These are phyloP conservation scores for Drosophila funebris DNA, from an alignment of 1,140 invertebrate species.

Conservation along the genomic window DNA sequence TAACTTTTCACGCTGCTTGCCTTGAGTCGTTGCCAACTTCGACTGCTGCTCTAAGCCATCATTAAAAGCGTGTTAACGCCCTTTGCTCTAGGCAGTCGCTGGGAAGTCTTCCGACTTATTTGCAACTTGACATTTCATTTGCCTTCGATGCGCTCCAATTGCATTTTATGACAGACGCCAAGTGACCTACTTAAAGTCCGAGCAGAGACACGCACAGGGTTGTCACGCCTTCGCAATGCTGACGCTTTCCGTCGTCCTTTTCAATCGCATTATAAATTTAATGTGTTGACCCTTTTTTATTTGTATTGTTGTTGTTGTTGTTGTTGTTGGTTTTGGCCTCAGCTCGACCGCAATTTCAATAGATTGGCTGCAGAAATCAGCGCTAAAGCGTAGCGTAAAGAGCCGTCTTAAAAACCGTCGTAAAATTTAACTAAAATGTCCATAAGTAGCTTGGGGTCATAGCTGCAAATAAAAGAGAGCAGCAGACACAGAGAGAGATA, in stretches of 20 bases:
- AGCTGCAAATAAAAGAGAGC: conserved; percentile 6
- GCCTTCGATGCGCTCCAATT: conserved; percentile 77
- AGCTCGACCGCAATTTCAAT: conserved; percentile 73
- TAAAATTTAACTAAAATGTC: conserved; percentile 79
- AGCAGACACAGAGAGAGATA: too few relatives aligned
- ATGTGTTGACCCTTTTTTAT: conserved; percentile 78
- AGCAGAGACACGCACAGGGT: conserved; percentile 7
- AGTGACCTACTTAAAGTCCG: conserved; percentile 74
- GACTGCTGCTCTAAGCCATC: not conserved
- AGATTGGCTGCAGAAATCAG: conserved; percentile 65
- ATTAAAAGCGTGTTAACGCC: conserved; percentile 3
- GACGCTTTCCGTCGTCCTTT: conserved; percentile 22
- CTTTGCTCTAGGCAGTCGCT: not conserved
- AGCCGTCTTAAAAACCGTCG: conserved; percentile 37
- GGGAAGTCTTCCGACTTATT: conserved; percentile 49
- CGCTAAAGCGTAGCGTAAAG: conserved; percentile 48
- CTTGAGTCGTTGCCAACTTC: conserved; percentile 5
- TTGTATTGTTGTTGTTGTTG: not conserved
- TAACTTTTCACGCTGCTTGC: not conserved
- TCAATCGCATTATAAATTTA: conserved; percentile 80
- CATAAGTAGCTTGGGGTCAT: conserved; percentile 60
- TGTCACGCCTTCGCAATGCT: conserved; percentile 18
- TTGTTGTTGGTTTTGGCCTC: not conserved
- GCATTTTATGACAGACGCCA: conserved; percentile 77
- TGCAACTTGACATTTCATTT: conserved; percentile 78